Conservation (phyloP, 2,797 vertebrate genomes). For the Rhadinocentrus ornatus region DNA sequence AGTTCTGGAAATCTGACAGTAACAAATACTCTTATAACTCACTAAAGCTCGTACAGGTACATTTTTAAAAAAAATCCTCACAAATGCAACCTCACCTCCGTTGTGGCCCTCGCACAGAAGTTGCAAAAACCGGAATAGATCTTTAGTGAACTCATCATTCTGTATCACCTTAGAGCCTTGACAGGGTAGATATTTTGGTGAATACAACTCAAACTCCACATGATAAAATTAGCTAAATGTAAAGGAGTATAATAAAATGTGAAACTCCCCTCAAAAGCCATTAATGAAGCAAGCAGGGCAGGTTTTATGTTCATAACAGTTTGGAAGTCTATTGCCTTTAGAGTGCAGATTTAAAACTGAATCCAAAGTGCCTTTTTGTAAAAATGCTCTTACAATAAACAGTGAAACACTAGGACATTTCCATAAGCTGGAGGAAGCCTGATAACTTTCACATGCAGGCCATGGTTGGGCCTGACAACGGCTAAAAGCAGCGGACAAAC, state of each 20-base stretch:
- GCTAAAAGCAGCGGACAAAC: slow-evolving; percentile 30
- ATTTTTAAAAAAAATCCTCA: background rate
- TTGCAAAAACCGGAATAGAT: slow-evolving; percentile 98
- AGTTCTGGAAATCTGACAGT: slow-evolving; percentile 95
- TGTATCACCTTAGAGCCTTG: slow-evolving; percentile 98
- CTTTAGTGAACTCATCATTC: slow-evolving; percentile 97
- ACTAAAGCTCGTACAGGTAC: background rate
- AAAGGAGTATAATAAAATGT: slow-evolving; percentile 19
- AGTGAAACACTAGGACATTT: slow-evolving; percentile 73
- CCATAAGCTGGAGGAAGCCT: slow-evolving; percentile 77
- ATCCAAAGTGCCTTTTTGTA: slow-evolving; percentile 75
- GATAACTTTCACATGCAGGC: slow-evolving; percentile 82
- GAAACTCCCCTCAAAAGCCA: slow-evolving; percentile 49
- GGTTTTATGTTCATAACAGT: slow-evolving; percentile 65
- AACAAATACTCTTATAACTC: background rate
- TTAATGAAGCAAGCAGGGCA: slow-evolving; percentile 75
- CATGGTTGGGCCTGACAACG: slow-evolving; percentile 50
- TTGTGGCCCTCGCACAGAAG: slow-evolving; percentile 99
- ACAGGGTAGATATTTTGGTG: slow-evolving; percentile 26
- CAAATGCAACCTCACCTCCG: slow-evolving; percentile 84
- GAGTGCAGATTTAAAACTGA: slow-evolving; percentile 77
- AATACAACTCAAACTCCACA: slow-evolving; percentile 13
- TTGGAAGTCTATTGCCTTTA: slow-evolving; percentile 74
- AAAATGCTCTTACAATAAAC: slow-evolving; percentile 64
- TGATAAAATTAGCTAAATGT: slow-evolving; percentile 4